phyloP scores from a whole-genome alignment of 2,113 vertebrate genomes.

The Pelobates fuscus region DNA sequence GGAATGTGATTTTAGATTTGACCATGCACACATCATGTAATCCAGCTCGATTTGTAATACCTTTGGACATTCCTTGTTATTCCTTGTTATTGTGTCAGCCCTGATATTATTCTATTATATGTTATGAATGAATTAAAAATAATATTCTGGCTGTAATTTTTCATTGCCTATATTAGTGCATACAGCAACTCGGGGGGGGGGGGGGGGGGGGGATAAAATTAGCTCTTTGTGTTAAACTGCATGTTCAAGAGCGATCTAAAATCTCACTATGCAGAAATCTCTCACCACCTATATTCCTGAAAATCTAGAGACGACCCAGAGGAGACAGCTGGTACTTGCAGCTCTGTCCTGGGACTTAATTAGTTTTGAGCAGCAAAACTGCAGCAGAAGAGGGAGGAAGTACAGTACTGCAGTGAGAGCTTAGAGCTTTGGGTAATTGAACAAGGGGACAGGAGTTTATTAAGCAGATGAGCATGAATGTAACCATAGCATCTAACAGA shows the following conservation, averaged over 20 bases:
- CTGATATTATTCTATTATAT: no score
- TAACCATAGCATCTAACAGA: constrained; percentile 4
- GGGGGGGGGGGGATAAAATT: no score
- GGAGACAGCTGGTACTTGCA: constrained; percentile 26
- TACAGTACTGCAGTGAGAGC: constrained; percentile 1
- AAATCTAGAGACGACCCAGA: constrained; percentile 24
- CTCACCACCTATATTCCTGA: constrained; percentile 3
- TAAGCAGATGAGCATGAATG: neutral
- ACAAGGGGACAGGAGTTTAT: neutral
- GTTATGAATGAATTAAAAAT: no score
- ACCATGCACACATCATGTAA: no score
- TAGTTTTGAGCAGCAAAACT: constrained; percentile 28
- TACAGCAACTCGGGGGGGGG: no score
- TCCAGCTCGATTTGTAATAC: no score
- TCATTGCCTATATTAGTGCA: no score
- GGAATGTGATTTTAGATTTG: no score
- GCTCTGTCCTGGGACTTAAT: constrained; percentile 34
- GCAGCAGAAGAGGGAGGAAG: constrained; percentile 12
- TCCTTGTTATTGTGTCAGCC: no score
- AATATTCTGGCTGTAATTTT: no score
- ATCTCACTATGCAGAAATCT: neutral
- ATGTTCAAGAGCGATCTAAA: neutral
- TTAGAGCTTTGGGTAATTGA: neutral
- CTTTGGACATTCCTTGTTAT: no score
- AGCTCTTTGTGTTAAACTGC: constrained; percentile 13